A percentile compares a stretch with the other conserved stretches of the same genome.
Evolutionary conservation across 2,888 invertebrate species (phyloP).

Genomic region (Sesia bembeciformis): DNA sequence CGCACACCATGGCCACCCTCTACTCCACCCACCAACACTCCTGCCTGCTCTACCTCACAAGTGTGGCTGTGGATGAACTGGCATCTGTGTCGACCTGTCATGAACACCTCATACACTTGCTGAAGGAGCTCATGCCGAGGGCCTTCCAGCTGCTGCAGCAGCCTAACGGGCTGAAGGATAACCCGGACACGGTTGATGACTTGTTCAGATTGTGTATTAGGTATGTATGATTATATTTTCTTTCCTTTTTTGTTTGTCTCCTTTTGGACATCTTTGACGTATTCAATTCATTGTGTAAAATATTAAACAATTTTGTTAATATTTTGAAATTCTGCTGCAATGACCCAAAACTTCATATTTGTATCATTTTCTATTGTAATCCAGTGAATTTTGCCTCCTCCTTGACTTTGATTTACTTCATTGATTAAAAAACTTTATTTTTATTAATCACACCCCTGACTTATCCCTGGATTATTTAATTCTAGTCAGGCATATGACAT

Average conservation of each 20-base stretch:
- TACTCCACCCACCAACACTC: slow-evolving; percentile 88
- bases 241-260: not conserved
- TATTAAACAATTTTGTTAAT: too few relatives aligned
- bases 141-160: slow-evolving; percentile 88
- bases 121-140: slow-evolving; percentile 86
- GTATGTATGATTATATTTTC: slow-evolving; percentile 14
- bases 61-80: slow-evolving; percentile 88
- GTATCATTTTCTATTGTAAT: too few relatives aligned
- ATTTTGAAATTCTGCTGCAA: too few relatives aligned
- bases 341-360: too few relatives aligned
- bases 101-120: slow-evolving; percentile 80
- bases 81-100: slow-evolving; percentile 77
- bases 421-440: too few relatives aligned
- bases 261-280: not conserved
- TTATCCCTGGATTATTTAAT: too few relatives aligned
- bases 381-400: too few relatives aligned
- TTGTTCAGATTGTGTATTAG: slow-evolving; percentile 89
- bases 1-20: slow-evolving; percentile 36
- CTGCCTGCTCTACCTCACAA: slow-evolving; percentile 93
- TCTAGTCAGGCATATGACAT: too few relatives aligned
- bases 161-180: slow-evolving; percentile 86
- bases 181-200: slow-evolving; percentile 99
- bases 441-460: too few relatives aligned
- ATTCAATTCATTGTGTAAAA: too few relatives aligned
- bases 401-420: too few relatives aligned